These are phyloP conservation scores for Buceros bicornis DNA, from an alignment of 2,797 vertebrate species.

Conservation along the genomic window DNA sequence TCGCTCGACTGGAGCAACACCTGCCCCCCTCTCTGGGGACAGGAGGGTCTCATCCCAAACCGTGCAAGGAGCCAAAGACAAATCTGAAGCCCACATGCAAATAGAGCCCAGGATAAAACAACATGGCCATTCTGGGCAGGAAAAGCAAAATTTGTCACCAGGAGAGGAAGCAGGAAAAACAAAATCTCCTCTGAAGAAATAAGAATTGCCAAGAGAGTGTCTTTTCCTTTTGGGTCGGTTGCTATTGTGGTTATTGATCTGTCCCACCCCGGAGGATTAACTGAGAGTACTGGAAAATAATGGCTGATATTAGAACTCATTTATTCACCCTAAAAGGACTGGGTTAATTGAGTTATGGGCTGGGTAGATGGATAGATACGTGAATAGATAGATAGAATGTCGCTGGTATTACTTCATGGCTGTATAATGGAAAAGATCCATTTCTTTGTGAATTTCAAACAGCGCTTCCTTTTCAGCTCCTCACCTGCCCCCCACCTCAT, in stretches of 20 bases:
- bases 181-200: constrained; percentile 41
- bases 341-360: constrained; percentile 50
- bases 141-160: constrained; percentile 47
- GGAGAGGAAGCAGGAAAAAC: constrained; percentile 32
- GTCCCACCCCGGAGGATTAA: constrained; percentile 32
- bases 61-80: constrained; percentile 79
- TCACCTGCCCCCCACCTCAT: not conserved
- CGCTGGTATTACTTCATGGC: not conserved
- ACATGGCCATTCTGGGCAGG: constrained; percentile 10
- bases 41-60: constrained; percentile 85
- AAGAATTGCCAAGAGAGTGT: constrained; percentile 42
- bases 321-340: constrained; percentile 55
- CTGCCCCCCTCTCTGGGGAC: constrained; percentile 95
- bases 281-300: constrained; percentile 50
- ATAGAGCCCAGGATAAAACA: constrained; percentile 64
- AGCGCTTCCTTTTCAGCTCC: not conserved
- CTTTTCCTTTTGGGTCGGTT: constrained; percentile 36
- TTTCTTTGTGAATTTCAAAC: constrained; percentile 34
- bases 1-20: constrained; percentile 99
- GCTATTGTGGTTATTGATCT: constrained; percentile 18
- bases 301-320: constrained; percentile 15
- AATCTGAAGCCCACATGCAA: constrained; percentile 79
- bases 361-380: constrained; percentile 21
- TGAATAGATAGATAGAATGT: constrained; percentile 17
- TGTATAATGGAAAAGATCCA: constrained; percentile 31